A percentile compares a stretch with the other conserved stretches of the same genome.
Evolutionary conservation across 2,113 vertebrate species (phyloP).

Genomic region (Baryphthengus martii): DNA sequence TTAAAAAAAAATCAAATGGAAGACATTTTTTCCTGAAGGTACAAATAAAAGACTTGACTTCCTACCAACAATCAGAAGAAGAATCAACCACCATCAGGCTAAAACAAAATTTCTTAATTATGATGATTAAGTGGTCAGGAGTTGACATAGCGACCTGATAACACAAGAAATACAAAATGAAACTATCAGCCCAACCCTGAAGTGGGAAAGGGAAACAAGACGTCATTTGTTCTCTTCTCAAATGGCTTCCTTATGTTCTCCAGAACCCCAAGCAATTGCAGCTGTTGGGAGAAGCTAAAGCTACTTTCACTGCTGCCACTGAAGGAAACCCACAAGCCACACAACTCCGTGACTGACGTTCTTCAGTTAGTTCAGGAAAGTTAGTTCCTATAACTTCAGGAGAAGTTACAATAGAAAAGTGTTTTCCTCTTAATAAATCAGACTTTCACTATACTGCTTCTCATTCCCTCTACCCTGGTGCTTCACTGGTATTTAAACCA

Average conservation of each 20-base stretch:
- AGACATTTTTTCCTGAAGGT: not conserved
- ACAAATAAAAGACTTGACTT: not conserved
- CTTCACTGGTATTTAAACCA: slow-evolving; percentile 10
- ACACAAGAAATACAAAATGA: not conserved
- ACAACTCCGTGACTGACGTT: slow-evolving; percentile 2
- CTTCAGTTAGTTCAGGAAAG: not conserved
- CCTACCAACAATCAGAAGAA: not conserved
- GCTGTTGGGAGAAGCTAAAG: slow-evolving; percentile 17
- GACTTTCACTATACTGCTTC: not conserved
- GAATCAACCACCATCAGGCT: not conserved
- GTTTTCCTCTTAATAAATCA: not conserved
- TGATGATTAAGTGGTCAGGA: not conserved
- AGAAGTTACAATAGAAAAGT: not conserved
- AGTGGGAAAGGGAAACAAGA: not conserved
- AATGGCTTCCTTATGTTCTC: slow-evolving; percentile 83
- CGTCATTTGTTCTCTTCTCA: slow-evolving; percentile 78
- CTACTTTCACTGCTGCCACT: slow-evolving; percentile 9
- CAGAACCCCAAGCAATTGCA: slow-evolving; percentile 58
- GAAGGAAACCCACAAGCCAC: slow-evolving; percentile 47
- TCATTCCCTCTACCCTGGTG: not conserved
- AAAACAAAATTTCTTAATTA: not conserved
- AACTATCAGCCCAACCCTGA: not conserved
- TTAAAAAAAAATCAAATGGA: not conserved
- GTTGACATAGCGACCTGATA: not conserved
- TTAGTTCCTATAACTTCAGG: not conserved